Percentiles rank a stretch among this genome's conserved stretches.
These are phyloP conservation scores for Lepidotrigona ventralis DNA, from an alignment of 1,140 invertebrate species.

Conservation along the genomic window DNA sequence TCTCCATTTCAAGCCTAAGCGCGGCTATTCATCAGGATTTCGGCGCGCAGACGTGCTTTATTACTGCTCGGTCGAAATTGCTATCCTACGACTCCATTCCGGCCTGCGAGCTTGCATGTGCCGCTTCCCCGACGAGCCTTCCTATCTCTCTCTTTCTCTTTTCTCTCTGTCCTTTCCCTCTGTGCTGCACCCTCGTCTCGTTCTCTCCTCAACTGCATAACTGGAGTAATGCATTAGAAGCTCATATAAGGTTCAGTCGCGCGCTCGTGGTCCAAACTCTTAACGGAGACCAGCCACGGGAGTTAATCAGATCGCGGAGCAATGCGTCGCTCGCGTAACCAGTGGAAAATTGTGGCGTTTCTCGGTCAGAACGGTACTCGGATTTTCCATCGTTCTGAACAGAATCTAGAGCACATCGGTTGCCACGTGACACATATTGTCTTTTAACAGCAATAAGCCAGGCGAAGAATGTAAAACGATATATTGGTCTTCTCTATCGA, in stretches of 20 bases:
- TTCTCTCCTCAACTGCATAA: conserved; percentile 8
- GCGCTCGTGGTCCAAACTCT: conserved; percentile 73
- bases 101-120: conserved; percentile 69
- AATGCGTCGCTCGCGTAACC: background rate
- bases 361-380: background rate
- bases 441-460: no score
- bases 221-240: conserved; percentile 73
- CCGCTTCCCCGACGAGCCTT: conserved; percentile 57
- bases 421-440: no score
- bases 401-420: background rate
- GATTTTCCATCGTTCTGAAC: no score
- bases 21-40: conserved; percentile 81
- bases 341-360: background rate
- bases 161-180: conserved; percentile 28
- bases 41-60: conserved; percentile 81
- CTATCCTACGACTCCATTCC: conserved; percentile 81
- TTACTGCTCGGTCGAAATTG: conserved; percentile 80
- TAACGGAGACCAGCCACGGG: conserved; percentile 54
- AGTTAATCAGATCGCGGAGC: conserved; percentile 24
- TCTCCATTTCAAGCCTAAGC: conserved; percentile 81
- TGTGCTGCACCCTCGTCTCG: conserved; percentile 11
- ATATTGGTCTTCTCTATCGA: no score
- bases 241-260: conserved; percentile 67
- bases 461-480: no score
- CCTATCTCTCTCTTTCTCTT: conserved; percentile 22